phyloP scores from a whole-genome alignment of 2,888 invertebrate species.

The Parapristionchus giblindavisi region DNA sequence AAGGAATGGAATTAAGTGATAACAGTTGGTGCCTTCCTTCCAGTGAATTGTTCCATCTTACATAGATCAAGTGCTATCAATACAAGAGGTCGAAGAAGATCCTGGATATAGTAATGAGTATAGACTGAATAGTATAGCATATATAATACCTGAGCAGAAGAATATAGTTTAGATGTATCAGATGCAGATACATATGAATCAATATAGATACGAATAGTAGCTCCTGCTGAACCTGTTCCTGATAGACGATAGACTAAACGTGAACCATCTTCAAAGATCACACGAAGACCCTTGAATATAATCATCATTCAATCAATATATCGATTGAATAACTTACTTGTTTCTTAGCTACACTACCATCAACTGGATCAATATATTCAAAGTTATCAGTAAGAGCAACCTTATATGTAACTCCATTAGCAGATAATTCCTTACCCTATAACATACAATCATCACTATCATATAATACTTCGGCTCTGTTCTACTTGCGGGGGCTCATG shows the following conservation, averaged over 20 bases:
- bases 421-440: slow-evolving; percentile 69
- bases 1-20: slow-evolving; percentile 78
- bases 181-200: slow-evolving; percentile 84
- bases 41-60: slow-evolving; percentile 84
- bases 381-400: slow-evolving; percentile 90
- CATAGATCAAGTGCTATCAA: slow-evolving; percentile 86
- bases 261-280: slow-evolving; percentile 93
- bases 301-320: neutral
- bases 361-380: slow-evolving; percentile 93
- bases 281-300: slow-evolving; percentile 88
- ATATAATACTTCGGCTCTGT: too few relatives aligned
- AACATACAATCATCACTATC: slow-evolving; percentile 40
- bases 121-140: neutral
- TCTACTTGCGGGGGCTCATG: too few relatives aligned
- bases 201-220: slow-evolving; percentile 93
- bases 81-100: slow-evolving; percentile 85
- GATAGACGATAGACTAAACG: slow-evolving; percentile 91
- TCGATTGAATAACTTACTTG: slow-evolving; percentile 47
- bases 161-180: slow-evolving; percentile 73
- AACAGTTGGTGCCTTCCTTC: slow-evolving; percentile 90
- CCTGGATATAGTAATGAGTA: slow-evolving; percentile 56
- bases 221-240: slow-evolving; percentile 97
- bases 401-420: slow-evolving; percentile 78
- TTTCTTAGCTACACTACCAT: slow-evolving; percentile 81
- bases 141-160: slow-evolving; percentile 72